Evolutionary conservation across 2,113 vertebrate genomes (phyloP).

Genomic region (Sisor rabdophorus): DNA sequence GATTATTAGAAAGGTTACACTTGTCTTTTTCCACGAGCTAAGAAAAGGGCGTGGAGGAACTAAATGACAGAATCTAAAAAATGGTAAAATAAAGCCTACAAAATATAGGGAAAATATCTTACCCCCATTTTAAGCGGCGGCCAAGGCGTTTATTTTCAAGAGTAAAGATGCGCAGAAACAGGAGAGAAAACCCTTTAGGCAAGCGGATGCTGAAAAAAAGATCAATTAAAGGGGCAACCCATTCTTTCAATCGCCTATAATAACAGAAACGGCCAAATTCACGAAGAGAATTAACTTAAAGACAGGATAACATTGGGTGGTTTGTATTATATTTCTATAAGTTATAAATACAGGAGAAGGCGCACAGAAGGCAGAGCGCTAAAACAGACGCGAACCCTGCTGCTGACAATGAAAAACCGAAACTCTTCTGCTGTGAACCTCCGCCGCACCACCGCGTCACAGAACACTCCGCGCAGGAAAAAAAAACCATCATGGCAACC

Average conservation of each 20-base stretch:
- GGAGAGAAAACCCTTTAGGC: constrained; percentile 20
- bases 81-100: not conserved
- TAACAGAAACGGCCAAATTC: constrained; percentile 8
- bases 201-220: constrained; percentile 21
- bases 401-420: constrained; percentile 56
- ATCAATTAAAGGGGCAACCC: constrained; percentile 20
- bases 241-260: constrained; percentile 18
- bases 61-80: not conserved
- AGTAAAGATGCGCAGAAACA: constrained; percentile 11
- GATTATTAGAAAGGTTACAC: not conserved
- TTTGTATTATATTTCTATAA: not conserved
- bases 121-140: constrained; percentile 69
- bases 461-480: constrained; percentile 53
- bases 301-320: not conserved
- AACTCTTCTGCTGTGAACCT: constrained; percentile 42
- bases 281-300: constrained; percentile 33
- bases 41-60: constrained; percentile 9
- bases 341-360: constrained; percentile 35
- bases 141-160: constrained; percentile 43
- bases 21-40: not conserved
- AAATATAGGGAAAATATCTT: constrained; percentile 50
- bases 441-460: constrained; percentile 54
- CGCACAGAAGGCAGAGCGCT: constrained; percentile 33
- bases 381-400: constrained; percentile 55
- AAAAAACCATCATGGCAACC: constrained; percentile 2